Conservation (phyloP, 92 coral and sea anemone genomes). For the Paragorgia papillata region DNA sequence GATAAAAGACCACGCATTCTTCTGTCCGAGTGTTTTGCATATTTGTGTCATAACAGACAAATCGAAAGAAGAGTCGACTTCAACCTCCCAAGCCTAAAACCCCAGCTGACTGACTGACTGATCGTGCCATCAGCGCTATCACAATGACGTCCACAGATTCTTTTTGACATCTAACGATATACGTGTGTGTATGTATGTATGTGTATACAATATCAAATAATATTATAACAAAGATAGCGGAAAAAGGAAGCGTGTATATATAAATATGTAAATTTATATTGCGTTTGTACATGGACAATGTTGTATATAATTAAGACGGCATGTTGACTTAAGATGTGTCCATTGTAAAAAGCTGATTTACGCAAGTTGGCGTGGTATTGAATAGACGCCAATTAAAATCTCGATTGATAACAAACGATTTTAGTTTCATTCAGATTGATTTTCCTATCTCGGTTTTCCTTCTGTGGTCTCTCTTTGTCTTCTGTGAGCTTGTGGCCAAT, state of each 20-base stretch:
- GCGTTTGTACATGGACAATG: background rate
- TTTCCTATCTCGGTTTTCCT: background rate
- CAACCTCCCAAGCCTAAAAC: background rate
- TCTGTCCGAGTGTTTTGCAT: background rate
- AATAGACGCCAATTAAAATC: constrained; percentile 6
- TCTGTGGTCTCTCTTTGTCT: too few relatives aligned
- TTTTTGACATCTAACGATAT: too few relatives aligned
- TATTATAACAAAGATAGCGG: too few relatives aligned
- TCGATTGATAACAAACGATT: constrained; percentile 9
- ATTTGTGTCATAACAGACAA: background rate
- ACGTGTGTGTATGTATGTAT: too few relatives aligned
- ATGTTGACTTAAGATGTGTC: background rate
- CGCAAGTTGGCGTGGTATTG: background rate
- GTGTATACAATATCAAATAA: too few relatives aligned
- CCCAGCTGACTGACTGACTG: too few relatives aligned
- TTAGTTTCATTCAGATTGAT: background rate
- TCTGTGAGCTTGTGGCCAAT: background rate
- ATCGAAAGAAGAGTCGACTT: background rate
- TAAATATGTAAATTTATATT: constrained; percentile 25
- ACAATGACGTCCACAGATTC: too few relatives aligned
- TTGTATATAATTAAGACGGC: constrained; percentile 23
- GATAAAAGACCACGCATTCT: constrained; percentile 22
- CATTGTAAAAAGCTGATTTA: background rate
- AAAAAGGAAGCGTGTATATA: background rate
- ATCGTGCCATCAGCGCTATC: too few relatives aligned